Conservation (phyloP, 2,888 invertebrate genomes). For the Coecobrya sp. region DNA sequence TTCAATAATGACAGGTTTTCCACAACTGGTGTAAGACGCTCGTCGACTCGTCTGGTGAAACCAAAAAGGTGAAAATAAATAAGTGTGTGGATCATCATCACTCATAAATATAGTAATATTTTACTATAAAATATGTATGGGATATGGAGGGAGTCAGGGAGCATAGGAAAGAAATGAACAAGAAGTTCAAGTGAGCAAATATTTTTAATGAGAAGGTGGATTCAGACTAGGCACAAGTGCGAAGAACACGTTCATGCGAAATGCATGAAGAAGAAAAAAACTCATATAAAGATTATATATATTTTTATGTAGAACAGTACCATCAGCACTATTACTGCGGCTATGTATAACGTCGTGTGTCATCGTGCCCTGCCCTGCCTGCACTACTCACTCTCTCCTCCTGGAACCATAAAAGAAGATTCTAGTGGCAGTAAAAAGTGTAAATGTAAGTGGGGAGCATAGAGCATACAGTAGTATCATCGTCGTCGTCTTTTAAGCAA, state of each 20-base stretch:
- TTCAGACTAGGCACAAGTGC: not conserved
- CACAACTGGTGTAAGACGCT: not conserved
- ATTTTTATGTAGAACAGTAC: conserved; percentile 20
- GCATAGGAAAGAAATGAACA: not conserved
- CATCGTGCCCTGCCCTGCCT: conserved; percentile 11
- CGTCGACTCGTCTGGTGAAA: too few relatives aligned
- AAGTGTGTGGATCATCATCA: conserved; percentile 17
- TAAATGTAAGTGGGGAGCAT: not conserved
- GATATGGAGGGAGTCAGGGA: not conserved
- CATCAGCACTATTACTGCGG: not conserved
- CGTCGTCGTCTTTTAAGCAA: conserved; percentile 56
- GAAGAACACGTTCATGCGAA: conserved; percentile 12
- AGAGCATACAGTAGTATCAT: conserved; percentile 28
- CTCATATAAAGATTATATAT: conserved; percentile 10
- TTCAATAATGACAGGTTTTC: conserved; percentile 31
- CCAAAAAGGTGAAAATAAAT: conserved; percentile 50
- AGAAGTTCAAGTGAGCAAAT: conserved; percentile 44
- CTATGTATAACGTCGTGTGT: conserved; percentile 11
- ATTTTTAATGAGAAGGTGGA: conserved; percentile 22
- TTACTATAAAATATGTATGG: not conserved
- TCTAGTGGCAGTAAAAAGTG: conserved; percentile 20
- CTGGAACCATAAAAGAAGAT: conserved; percentile 15
- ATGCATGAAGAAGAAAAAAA: conserved; percentile 5
- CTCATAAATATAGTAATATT: too few relatives aligned
- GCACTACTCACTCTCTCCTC: not conserved